phyloP scores from a whole-genome alignment of 1,140 invertebrate species.

The Oreohelix idahoensis region DNA sequence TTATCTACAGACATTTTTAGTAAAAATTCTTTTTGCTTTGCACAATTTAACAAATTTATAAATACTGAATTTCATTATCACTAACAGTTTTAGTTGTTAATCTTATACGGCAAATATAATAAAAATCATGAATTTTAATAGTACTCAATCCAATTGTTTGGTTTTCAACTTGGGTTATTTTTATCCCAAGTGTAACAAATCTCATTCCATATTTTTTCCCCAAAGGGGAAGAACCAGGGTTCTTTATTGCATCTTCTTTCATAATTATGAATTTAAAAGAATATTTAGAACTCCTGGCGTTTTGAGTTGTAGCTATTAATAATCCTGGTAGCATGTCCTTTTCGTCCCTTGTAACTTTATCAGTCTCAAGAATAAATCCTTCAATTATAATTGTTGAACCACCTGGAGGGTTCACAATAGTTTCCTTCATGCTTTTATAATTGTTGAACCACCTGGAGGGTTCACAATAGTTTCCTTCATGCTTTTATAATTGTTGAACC shows the following conservation, averaged over 20 bases:
- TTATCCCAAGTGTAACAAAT: not conserved
- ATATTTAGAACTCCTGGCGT: not conserved
- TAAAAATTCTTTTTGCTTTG: no score
- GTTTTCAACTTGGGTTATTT: not conserved
- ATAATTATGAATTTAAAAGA: not conserved
- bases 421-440: not conserved
- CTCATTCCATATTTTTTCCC: not conserved
- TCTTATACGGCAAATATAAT: slow-evolving; percentile 1
- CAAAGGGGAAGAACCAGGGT: no score
- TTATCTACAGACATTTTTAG: slow-evolving; percentile 1
- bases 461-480: not conserved
- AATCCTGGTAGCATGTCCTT: slow-evolving; percentile 4
- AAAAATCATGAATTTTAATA: slow-evolving; percentile 12
- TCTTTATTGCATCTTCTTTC: not conserved
- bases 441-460: no score
- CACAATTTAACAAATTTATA: no score
- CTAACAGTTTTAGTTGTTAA: not conserved
- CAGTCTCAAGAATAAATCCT: not conserved
- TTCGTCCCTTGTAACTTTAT: not conserved
- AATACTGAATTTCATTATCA: not conserved
- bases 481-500: no score
- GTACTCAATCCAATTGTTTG: not conserved
- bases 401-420: not conserved
- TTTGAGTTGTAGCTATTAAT: not conserved
- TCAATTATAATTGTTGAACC: slow-evolving; percentile 10